These are phyloP conservation scores for Apocheima hispidaria DNA, from an alignment of 2,888 invertebrate genomes.

Conservation along the genomic window DNA sequence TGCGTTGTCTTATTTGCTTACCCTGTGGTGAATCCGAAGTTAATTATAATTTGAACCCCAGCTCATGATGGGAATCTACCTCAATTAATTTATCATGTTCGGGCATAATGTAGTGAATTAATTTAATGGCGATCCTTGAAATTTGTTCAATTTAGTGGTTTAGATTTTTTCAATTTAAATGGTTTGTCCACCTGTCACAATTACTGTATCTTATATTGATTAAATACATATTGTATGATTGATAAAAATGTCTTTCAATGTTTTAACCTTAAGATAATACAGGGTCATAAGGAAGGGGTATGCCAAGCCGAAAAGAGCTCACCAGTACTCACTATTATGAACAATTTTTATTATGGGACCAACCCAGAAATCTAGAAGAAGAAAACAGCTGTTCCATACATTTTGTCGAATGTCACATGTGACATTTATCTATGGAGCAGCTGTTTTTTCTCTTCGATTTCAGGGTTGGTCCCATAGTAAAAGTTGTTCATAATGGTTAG, in stretches of 20 bases:
- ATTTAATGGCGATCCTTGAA: conserved; percentile 71
- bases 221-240: conserved; percentile 86
- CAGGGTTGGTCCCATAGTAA: too few species aligned
- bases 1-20: conserved; percentile 83
- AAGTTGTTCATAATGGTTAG: too few species aligned
- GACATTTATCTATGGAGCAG: too few species aligned
- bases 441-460: too few species aligned
- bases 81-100: conserved; percentile 86
- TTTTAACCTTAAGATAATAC: not conserved
- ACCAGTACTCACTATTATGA: too few species aligned
- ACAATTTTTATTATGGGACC: too few species aligned
- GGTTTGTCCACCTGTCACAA: conserved; percentile 85
- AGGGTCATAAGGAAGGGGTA: too few species aligned
- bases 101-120: conserved; percentile 83
- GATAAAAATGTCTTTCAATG: conserved; percentile 76
- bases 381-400: too few species aligned
- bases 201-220: conserved; percentile 83
- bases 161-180: conserved; percentile 74
- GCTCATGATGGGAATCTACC: conserved; percentile 80
- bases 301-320: too few species aligned
- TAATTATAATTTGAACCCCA: conserved; percentile 80
- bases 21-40: conserved; percentile 75
- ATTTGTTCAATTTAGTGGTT: conserved; percentile 78
- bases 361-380: too few species aligned
- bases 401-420: too few species aligned